Base-by-base conservation (phyloP, 2,888 invertebrate species). In the Standfussiana lucernea region DNA sequence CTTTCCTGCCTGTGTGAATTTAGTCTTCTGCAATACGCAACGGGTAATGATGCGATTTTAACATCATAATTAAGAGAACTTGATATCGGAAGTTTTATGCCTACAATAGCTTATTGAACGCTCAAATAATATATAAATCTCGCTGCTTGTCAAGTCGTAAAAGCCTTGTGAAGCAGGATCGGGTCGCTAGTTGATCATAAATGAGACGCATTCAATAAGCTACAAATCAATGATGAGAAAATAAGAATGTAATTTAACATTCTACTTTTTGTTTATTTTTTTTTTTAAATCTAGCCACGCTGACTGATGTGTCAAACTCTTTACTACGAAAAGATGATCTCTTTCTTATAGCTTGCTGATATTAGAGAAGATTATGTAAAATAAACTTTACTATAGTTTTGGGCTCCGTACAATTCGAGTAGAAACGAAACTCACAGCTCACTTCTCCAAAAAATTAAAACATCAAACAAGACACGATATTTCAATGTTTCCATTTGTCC, bases 401-500 rank as follows among this genome's bases (percentile, higher is more conserved):
- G 4, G 4, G 53, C n/a, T n/a, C n/a, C 53, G 2, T 13, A 40
- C 3, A 40, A 64, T n/a, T 64, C 8, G 15, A 64, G 8, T 15
- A 40, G 35, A 15, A 37, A 64, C n/a, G 4, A n/a, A 8, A n/a
- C 53, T 5, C 53, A 56, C 28, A 5, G 11, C 7, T 15, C 37
- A n/a, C 4, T 37, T 37, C 21, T 32, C 1, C 8, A 40, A 40
- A 35, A 40, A 53, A 56, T 35, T 18, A 45, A 37, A 75, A 53
- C 15, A 28, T 37, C 40, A 72, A 32, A 0, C 47, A 53, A 15
- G 10, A 28, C 10, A 53, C 53, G 28, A 77, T 18, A 53, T 82
- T 61, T 28, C 6, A 56, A 67, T 40, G 62, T 59, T 65, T 70
- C 64, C 42, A 45, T 65, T 65, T 50, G 47, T 59, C 15, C 45